Evolutionary conservation across 2,888 invertebrate species (phyloP), one percentile per base, ranked within the genome.

Genomic region (Drymonia ruficornis): DNA sequence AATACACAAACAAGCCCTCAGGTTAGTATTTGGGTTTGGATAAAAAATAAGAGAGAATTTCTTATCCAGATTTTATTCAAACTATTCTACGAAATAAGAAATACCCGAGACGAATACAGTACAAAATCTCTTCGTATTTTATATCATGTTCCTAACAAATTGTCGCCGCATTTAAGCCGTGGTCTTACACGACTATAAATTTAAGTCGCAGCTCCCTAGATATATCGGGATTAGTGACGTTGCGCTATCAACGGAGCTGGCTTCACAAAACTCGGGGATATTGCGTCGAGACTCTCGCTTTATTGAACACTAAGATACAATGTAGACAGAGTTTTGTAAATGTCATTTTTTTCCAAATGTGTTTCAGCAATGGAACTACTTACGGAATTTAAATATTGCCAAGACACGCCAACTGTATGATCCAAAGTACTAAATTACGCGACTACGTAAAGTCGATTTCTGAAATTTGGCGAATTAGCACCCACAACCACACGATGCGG

Each of bases 191-290:
- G 65, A 66, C 74, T 63, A 77, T 77, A 77, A 77, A 77, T 77
- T 77, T 70, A 60, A 73, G 63, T 67, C 67, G 70, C 56, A 62
- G 74, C 66, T 70, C 70, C 61, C 69, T 59, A 77, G 74, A 77
- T 76, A 77, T 72, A 76, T 75, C 63, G 73, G 78, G 78, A 76
- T 77, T 77, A 77, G 76, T 65, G 64, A 62, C 65, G 63, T 67
- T 58, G 59, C 59, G 63, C 62, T 76, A 77, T 77, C 78, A 69
- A 63, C 59, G 55, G 43, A 57, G 67, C 55, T 66, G 62, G 67
- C 65, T 70, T 62, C 52, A 50, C 53, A 55, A 58, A 59, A 52
- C 45, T 46, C 34, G 13, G 38, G 43, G 49, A 54, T 50, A 51
- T 47, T 40, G 53, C 59, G 56, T 49, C 18, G 50, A 44, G 65